phyloP scores from a whole-genome alignment of 1,140 invertebrate species.

The Drosophila aff. region DNA sequence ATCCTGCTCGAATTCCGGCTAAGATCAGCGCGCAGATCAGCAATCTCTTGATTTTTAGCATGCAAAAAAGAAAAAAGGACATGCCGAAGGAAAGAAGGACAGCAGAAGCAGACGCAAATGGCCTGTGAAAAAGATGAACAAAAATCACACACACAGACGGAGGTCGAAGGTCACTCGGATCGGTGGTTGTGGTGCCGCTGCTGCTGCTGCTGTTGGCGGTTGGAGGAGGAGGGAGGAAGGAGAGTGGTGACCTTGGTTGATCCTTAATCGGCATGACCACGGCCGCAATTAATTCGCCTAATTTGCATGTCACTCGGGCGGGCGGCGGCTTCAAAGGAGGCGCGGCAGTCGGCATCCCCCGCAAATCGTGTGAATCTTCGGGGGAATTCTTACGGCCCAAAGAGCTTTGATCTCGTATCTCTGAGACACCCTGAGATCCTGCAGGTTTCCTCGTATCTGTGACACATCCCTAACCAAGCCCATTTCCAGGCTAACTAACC shows the following conservation, averaged over 20 bases:
- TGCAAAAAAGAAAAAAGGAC: constrained; percentile 69
- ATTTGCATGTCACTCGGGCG: constrained; percentile 64
- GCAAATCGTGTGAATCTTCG: constrained; percentile 51
- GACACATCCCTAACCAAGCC: constrained; percentile 14
- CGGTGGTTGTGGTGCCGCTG: constrained; percentile 11
- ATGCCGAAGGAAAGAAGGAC: constrained; percentile 15
- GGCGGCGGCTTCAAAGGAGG: constrained; percentile 37
- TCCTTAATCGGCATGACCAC: constrained; percentile 62
- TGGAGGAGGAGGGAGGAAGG: background rate
- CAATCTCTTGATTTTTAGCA: constrained; percentile 51
- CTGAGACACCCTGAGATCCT: constrained; percentile 37
- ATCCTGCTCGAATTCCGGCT: constrained; percentile 67
- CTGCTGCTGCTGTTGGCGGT: constrained; percentile 22
- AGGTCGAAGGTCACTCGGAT: constrained; percentile 57
- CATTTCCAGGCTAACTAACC: constrained; percentile 22
- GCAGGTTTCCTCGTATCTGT: constrained; percentile 54
- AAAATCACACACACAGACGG: constrained; percentile 8
- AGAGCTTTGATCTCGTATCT: constrained; percentile 37
- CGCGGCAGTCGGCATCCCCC: background rate
- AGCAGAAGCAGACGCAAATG: constrained; percentile 45
- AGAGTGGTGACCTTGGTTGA: constrained; percentile 1
- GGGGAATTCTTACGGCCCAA: constrained; percentile 31
- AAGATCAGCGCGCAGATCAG: constrained; percentile 50
- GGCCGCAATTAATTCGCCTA: constrained; percentile 58
- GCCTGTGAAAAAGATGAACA: constrained; percentile 65